A percentile compares a stretch with the other conserved stretches of the same genome.
phyloP scores from a whole-genome alignment of 2,888 invertebrate species.

The Drosophila buzzatii region DNA sequence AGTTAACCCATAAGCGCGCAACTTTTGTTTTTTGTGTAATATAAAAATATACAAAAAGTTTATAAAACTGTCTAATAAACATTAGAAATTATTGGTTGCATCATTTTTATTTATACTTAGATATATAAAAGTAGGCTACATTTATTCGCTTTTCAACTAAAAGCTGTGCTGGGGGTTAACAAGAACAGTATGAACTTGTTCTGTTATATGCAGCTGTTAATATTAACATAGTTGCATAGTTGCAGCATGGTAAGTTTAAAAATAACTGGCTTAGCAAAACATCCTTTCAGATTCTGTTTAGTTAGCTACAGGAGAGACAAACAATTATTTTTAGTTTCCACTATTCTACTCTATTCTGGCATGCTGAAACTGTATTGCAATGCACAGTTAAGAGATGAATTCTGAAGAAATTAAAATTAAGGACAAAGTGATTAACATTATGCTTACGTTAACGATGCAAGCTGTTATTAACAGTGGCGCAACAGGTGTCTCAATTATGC shows the following conservation, averaged over 20 bases:
- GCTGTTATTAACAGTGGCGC: neutral
- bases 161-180: neutral
- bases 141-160: too few relatives aligned
- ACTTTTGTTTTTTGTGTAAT: neutral
- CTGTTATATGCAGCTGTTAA: neutral
- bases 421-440: neutral
- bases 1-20: neutral
- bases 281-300: too few relatives aligned
- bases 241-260: neutral
- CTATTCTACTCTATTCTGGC: too few relatives aligned
- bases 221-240: neutral
- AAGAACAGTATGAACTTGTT: neutral
- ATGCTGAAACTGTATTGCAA: too few relatives aligned
- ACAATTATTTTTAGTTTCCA: too few relatives aligned
- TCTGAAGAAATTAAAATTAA: neutral
- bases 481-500: neutral
- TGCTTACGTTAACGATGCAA: neutral
- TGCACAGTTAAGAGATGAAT: neutral
- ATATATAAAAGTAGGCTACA: too few relatives aligned
- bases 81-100: too few relatives aligned
- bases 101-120: too few relatives aligned
- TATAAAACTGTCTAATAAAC: neutral
- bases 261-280: neutral
- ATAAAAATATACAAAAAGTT: neutral
- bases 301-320: too few relatives aligned